Conservation (phyloP, 2,113 vertebrate genomes). For the Nibea coibor region DNA sequence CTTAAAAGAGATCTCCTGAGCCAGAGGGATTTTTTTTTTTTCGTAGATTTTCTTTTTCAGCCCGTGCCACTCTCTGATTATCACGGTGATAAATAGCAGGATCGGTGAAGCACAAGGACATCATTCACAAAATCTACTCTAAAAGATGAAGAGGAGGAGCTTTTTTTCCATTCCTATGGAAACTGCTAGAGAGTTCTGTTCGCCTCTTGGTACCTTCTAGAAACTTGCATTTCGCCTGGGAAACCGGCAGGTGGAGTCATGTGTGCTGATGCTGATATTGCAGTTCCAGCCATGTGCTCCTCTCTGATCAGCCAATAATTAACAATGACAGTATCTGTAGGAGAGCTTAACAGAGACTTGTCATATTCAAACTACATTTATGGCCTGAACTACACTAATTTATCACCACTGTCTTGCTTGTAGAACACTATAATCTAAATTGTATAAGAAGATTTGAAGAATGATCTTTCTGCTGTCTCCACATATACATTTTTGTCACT, state of each 20-base stretch:
- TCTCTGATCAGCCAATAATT: conserved; percentile 9
- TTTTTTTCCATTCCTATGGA: conserved; percentile 31
- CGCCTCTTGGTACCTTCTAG: conserved; percentile 81
- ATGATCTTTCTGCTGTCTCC: not conserved
- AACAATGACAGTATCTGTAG: not conserved
- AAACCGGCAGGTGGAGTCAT: conserved; percentile 69
- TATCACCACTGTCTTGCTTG: not conserved
- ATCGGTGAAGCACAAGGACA: not conserved
- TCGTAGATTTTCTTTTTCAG: not conserved
- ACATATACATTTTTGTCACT: not conserved
- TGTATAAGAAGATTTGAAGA: no score
- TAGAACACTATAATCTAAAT: not conserved
- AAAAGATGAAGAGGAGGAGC: conserved; percentile 36
- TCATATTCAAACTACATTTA: not conserved
- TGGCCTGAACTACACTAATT: not conserved
- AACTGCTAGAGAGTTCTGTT: conserved; percentile 55
- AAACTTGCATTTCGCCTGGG: conserved; percentile 62
- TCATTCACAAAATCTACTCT: conserved; percentile 7
- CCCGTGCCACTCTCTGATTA: fast-evolving
- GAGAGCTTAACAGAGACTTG: not conserved
- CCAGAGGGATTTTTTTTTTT: no score
- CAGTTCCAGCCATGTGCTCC: conserved; percentile 13
- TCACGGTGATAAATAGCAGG: not conserved
- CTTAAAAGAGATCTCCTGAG: not conserved
- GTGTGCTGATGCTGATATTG: conserved; percentile 1